Percentiles rank a stretch among this genome's conserved stretches.
phyloP scores from a whole-genome alignment of 2,113 vertebrate genomes.

The Phoenicopterus ruber region DNA sequence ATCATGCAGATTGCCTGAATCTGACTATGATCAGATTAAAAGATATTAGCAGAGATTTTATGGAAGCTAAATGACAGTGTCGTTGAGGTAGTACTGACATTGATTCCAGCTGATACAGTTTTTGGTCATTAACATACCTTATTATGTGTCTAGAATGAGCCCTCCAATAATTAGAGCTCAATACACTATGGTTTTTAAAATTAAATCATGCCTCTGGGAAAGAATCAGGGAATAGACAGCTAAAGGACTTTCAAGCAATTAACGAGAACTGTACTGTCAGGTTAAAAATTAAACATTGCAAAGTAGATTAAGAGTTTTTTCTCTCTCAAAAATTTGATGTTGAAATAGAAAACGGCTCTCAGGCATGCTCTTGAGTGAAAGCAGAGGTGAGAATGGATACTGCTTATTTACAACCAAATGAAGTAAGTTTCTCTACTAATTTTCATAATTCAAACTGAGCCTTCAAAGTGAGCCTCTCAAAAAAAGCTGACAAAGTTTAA shows the following conservation, averaged over 20 bases:
- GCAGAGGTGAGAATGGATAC: not conserved
- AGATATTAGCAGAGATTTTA: constrained; percentile 30
- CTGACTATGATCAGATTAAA: constrained; percentile 31
- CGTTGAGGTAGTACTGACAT: constrained; percentile 47
- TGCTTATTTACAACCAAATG: not conserved
- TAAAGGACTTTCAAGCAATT: constrained; percentile 79
- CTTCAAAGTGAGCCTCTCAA: not conserved
- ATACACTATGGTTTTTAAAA: constrained; percentile 72
- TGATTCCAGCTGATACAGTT: constrained; percentile 57
- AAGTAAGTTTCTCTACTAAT: not conserved
- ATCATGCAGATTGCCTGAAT: not conserved
- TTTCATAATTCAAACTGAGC: not conserved
- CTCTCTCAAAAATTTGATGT: constrained; percentile 24
- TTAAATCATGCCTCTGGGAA: constrained; percentile 79
- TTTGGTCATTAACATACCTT: constrained; percentile 67
- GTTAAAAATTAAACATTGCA: constrained; percentile 70
- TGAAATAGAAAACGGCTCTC: constrained; percentile 30
- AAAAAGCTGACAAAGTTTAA: not conserved
- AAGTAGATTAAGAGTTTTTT: constrained; percentile 76
- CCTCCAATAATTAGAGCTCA: constrained; percentile 76
- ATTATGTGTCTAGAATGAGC: constrained; percentile 62
- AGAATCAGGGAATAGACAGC: constrained; percentile 70
- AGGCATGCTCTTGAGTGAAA: not conserved
- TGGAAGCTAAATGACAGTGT: constrained; percentile 10
- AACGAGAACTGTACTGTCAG: constrained; percentile 65